phyloP scores from a whole-genome alignment of 2,113 vertebrate genomes.

The Festucalex cinctus region DNA sequence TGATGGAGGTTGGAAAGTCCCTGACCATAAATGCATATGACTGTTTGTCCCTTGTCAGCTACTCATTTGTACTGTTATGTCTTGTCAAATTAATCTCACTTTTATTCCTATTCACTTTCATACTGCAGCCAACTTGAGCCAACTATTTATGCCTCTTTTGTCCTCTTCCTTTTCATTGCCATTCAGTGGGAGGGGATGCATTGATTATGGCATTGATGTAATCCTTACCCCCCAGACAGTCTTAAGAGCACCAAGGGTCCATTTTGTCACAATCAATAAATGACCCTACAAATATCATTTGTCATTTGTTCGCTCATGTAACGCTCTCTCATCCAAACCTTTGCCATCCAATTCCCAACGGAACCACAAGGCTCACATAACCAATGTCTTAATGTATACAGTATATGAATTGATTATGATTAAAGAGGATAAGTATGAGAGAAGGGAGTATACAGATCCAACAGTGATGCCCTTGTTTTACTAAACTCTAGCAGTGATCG shows the following conservation, averaged over 20 bases:
- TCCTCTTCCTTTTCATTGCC: constrained; percentile 28
- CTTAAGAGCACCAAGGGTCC: constrained; percentile 66
- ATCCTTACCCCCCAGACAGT: constrained; percentile 46
- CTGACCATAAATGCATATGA: neutral
- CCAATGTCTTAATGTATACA: constrained; percentile 42
- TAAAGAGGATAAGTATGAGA: constrained; percentile 6
- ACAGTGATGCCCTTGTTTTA: constrained; percentile 26
- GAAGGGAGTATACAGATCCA: constrained; percentile 19
- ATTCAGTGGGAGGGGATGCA: constrained; percentile 44
- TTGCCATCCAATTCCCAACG: constrained; percentile 38
- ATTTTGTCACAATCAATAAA: constrained; percentile 66
- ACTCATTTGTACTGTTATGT: neutral
- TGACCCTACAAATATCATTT: constrained; percentile 68
- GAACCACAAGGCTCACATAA: constrained; percentile 43
- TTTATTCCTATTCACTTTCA: neutral
- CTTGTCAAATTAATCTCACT: neutral
- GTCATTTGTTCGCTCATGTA: constrained; percentile 40
- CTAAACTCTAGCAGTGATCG: constrained; percentile 16
- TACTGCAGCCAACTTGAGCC: neutral
- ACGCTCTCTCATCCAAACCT: constrained; percentile 25
- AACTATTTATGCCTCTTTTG: constrained; percentile 22
- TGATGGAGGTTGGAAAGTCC: neutral
- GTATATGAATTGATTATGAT: constrained; percentile 43
- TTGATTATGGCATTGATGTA: constrained; percentile 57
- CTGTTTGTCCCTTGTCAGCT: neutral